Evolutionary conservation across 37 sponge, comb jelly and placozoan species (phyloP).

Genomic region (Lycopodina hypogea): DNA sequence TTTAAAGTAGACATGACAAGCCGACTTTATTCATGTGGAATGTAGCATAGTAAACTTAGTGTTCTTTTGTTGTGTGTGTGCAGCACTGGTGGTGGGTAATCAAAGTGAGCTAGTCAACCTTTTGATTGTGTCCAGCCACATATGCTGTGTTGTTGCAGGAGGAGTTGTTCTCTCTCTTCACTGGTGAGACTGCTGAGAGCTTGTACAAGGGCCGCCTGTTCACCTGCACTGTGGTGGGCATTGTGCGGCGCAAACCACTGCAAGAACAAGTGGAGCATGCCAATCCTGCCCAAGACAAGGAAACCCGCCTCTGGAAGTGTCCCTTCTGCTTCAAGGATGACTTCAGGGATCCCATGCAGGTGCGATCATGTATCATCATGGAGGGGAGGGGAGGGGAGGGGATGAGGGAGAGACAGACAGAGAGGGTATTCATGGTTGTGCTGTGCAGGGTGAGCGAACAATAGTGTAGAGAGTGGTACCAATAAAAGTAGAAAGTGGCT

Average conservation of each 20-base stretch:
- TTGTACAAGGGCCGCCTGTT: conserved; percentile 76
- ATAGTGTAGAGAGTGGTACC: neutral
- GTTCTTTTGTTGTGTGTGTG: no score
- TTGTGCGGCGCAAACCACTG: conserved; percentile 77
- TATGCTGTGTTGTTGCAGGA: conserved; percentile 26
- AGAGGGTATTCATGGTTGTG: neutral
- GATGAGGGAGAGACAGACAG: neutral
- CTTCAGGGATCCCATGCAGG: conserved; percentile 62
- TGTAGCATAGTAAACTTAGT: no score
- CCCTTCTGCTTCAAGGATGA: conserved; percentile 84
- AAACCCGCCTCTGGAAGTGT: conserved; percentile 81
- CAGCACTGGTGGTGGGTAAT: no score
- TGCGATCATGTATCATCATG: neutral
- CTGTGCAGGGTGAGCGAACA: neutral
- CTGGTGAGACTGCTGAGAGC: conserved; percentile 69
- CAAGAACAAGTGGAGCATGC: conserved; percentile 76
- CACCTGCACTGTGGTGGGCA: conserved; percentile 84
- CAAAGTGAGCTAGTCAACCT: no score
- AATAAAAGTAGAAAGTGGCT: no score
- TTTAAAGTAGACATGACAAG: no score
- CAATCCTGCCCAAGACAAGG: conserved; percentile 69
- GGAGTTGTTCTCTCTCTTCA: conserved; percentile 82
- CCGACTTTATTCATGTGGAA: no score
- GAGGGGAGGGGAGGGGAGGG: conserved; percentile 1
- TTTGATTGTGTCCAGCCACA: no score